Evolutionary conservation across 1,140 invertebrate species (phyloP).

Genomic region (Drosophila prosaltans): DNA sequence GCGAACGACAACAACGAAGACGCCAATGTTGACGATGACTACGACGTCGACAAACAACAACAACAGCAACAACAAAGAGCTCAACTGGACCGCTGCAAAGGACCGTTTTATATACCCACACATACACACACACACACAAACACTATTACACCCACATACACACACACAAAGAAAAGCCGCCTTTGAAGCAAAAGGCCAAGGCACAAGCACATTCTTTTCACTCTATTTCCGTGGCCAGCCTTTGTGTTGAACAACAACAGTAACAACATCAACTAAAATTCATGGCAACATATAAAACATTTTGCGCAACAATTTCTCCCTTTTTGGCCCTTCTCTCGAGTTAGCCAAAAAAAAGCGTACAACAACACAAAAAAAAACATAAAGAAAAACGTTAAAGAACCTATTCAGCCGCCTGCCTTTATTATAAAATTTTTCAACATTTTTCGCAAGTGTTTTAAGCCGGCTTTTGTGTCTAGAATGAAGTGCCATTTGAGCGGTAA

Average conservation of each 20-base stretch:
- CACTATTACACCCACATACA: conserved; percentile 18
- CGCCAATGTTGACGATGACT: neutral
- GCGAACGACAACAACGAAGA: no score
- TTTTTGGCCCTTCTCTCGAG: conserved; percentile 36
- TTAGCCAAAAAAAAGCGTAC: conserved; percentile 14
- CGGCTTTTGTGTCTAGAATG: conserved; percentile 78
- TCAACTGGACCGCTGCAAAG: neutral
- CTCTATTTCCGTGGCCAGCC: conserved; percentile 68
- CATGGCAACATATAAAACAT: conserved; percentile 80
- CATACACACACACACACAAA: conserved; percentile 7
- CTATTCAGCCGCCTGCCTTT: conserved; percentile 68
- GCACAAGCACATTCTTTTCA: conserved; percentile 73
- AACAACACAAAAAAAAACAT: neutral
- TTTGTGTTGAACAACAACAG: conserved; percentile 42
- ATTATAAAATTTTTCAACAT: conserved; percentile 80
- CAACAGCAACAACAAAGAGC: neutral
- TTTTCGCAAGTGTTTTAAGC: conserved; percentile 80
- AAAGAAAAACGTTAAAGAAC: conserved; percentile 29
- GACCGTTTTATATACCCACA: neutral
- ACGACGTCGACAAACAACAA: neutral
- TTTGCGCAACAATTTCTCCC: conserved; percentile 73
- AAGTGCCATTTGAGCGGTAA: conserved; percentile 72
- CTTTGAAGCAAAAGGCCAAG: conserved; percentile 69
- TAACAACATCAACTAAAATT: conserved; percentile 65
- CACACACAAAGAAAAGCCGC: conserved; percentile 51